Base-by-base conservation (phyloP, 2,888 invertebrate genomes). In the Eupsilia transversa region DNA sequence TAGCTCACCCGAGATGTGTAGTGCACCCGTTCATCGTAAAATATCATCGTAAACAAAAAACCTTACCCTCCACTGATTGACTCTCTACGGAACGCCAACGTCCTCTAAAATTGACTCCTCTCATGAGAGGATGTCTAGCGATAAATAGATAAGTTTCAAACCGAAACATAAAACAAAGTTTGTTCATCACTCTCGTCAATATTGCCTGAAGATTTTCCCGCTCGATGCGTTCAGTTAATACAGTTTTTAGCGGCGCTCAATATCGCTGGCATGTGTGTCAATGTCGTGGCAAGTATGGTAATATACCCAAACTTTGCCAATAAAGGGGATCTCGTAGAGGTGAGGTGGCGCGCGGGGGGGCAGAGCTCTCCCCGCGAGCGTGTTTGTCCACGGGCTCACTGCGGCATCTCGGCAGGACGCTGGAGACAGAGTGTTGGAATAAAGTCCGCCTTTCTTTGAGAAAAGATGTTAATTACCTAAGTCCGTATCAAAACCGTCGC, bases 271-370 rank as follows among this genome's bases (percentile, higher is more conserved):
- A 86, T 87, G 90, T 89, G 89, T 91, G 92, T 90, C 91, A 90
- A 88, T 88, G 88, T 87, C 87, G 84, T 72, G 83, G 79, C 81
- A 85, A 84, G 85, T 89, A 90, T 90, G 90, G 86, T 90, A 89
- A 91, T 91, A 91, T 89, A 87, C 86, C 65, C 80, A 89, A 92
- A 92, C 90, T 92, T 92, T 90, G 89, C 84, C 91, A 92, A 92
- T 92, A 91, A 90, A 83, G 79, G 79, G 84, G 84, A 78, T 80
- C 56, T 65, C 4, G 23, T 41, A 27, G 71, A 69, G 83, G 35
- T 59, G 67, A 49, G 59, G 27, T 0, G 38, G 3, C 2, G 30
- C 1, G 30, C 20, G 30, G 59, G 63, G 60, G 56, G 38, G 14
- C 12, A 14, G n/a, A 9, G 12, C 27, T 3, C 30, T 9, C 57